These are phyloP conservation scores for Melanocharis versteri DNA, from an alignment of 2,113 vertebrate genomes.

Conservation along the genomic window DNA sequence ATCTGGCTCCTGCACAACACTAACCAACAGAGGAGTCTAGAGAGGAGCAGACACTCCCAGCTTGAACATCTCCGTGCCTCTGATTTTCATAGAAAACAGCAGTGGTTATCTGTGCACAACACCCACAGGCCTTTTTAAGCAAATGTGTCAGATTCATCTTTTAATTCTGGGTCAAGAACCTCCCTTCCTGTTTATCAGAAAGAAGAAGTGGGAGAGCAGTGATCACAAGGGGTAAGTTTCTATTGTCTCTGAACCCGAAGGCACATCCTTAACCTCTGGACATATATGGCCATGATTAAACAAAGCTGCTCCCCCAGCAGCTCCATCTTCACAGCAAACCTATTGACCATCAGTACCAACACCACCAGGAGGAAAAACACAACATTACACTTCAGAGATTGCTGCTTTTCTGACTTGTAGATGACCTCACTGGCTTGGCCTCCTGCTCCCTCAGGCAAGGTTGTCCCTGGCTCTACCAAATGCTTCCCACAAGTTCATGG, in stretches of 20 bases:
- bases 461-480: neutral
- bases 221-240: neutral
- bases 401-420: neutral
- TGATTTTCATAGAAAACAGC: neutral
- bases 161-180: neutral
- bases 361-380: neutral
- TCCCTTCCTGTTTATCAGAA: conserved; percentile 18
- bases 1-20: neutral
- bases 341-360: neutral
- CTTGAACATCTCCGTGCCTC: neutral
- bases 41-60: neutral
- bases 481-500: neutral
- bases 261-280: neutral
- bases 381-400: neutral
- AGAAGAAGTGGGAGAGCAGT: conserved; percentile 1
- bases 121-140: neutral
- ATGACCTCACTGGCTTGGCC: neutral
- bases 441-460: neutral
- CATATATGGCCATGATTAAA: neutral
- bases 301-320: neutral
- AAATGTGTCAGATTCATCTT: neutral
- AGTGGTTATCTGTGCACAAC: neutral
- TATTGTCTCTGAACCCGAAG: neutral
- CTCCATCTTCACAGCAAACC: neutral
- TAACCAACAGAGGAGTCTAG: neutral